Evolutionary conservation across 2,888 invertebrate species (phyloP).

Genomic region (Cosmia pyralina): DNA sequence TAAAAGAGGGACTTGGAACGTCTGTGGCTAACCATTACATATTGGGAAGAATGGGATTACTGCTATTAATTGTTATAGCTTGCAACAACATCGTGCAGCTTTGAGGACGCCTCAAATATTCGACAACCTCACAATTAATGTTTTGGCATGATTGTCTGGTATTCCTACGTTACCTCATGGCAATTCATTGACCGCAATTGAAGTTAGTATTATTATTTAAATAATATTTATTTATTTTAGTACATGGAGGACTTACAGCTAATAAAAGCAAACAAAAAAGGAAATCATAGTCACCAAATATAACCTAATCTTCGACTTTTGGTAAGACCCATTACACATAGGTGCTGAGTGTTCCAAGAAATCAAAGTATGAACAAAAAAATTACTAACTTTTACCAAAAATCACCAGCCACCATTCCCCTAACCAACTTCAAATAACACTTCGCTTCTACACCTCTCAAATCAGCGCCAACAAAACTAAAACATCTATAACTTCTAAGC

Average conservation of each 20-base stretch:
- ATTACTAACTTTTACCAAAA: neutral
- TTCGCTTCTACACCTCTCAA: neutral
- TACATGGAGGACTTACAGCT: too few relatives aligned
- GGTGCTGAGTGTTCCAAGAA: neutral
- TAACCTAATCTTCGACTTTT: neutral
- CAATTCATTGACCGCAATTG: neutral
- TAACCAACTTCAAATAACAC: neutral
- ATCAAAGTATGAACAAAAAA: neutral
- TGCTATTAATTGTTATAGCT: neutral
- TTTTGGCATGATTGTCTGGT: too few relatives aligned
- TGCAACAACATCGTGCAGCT: too few relatives aligned
- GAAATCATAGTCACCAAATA: too few relatives aligned
- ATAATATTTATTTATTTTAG: too few relatives aligned
- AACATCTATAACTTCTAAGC: neutral
- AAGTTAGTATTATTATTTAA: neutral
- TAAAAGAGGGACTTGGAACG: neutral
- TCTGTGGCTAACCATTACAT: neutral
- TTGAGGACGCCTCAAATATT: neutral
- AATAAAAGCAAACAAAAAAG: too few relatives aligned
- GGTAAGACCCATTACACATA: neutral
- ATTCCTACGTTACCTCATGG: neutral
- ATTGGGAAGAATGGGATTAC: neutral
- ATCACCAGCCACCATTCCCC: neutral
- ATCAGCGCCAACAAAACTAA: conserved; percentile 13
- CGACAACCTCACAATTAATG: neutral